Conservation (phyloP, 2,797 vertebrate species). For the Lophius americanus region DNA sequence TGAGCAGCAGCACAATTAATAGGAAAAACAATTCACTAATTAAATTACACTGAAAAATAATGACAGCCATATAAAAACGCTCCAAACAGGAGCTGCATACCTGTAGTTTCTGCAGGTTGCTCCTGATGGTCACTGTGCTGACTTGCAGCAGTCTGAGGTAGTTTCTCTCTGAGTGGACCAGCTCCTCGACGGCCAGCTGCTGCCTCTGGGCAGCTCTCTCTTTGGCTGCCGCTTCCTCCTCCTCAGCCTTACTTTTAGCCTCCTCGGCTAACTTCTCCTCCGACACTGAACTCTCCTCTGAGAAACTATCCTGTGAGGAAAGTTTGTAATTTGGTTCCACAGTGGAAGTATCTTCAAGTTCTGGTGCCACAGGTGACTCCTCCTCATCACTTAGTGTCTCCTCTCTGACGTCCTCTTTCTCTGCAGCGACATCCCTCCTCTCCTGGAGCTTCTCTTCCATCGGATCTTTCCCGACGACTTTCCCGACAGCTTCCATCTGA, state of each 20-base stretch:
- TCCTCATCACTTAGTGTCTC: neutral
- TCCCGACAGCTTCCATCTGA: conserved; percentile 25
- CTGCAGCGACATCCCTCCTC: neutral
- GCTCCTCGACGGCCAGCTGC: conserved; percentile 84
- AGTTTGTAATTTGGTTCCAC: neutral
- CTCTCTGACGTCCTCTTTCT: neutral
- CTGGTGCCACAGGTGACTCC: neutral
- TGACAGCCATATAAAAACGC: too few relatives aligned
- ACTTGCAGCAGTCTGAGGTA: conserved; percentile 87
- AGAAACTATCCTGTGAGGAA: conserved; percentile 53
- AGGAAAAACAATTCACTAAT: neutral
- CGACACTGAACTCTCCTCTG: conserved; percentile 20
- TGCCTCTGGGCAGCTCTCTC: conserved; percentile 82
- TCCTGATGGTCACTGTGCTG: conserved; percentile 82
- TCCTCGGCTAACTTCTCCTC: conserved; percentile 51
- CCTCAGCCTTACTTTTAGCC: conserved; percentile 31
- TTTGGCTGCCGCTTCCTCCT: conserved; percentile 59
- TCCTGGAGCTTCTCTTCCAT: conserved; percentile 15
- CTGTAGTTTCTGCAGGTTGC: conserved; percentile 83
- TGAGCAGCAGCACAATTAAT: too few relatives aligned
- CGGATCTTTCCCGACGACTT: conserved; percentile 11
- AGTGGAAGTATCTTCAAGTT: neutral
- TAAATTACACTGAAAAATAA: neutral
- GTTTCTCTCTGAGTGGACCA: conserved; percentile 88
- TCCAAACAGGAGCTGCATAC: conserved; percentile 50